Evolutionary conservation across 1,140 invertebrate genomes (phyloP).

Genomic region (Forficula auricularia): DNA sequence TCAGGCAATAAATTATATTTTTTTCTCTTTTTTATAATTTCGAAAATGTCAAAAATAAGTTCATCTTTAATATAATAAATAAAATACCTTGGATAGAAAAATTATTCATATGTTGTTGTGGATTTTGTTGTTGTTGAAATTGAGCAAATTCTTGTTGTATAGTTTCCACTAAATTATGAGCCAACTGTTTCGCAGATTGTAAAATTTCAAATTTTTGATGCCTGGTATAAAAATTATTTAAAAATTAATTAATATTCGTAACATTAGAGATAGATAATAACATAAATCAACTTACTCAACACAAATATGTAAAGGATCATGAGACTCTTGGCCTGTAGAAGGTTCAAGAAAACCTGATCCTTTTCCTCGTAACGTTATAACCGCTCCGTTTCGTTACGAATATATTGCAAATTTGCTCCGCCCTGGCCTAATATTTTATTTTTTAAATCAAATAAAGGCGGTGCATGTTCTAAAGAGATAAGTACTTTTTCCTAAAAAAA

Average conservation of each 20-base stretch:
- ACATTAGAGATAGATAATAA: constrained; percentile 1
- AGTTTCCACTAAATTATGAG: constrained; percentile 61
- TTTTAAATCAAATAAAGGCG: constrained; percentile 53
- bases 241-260: background rate
- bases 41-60: too few relatives aligned
- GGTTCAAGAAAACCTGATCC: constrained; percentile 46
- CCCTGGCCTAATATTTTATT: constrained; percentile 48
- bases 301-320: constrained; percentile 61
- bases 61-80: constrained; percentile 10
- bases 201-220: constrained; percentile 49
- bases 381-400: constrained; percentile 58
- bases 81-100: constrained; percentile 10
- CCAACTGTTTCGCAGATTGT: constrained; percentile 51
- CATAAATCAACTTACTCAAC: constrained; percentile 37
- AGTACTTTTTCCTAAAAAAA: constrained; percentile 52
- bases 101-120: constrained; percentile 24
- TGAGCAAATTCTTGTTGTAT: constrained; percentile 56
- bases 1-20: too few relatives aligned
- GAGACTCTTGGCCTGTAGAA: constrained; percentile 40
- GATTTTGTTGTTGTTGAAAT: constrained; percentile 35
- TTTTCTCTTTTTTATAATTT: too few relatives aligned
- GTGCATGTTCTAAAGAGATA: constrained; percentile 57
- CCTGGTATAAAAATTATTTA: constrained; percentile 22
- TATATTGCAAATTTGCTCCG: constrained; percentile 57
- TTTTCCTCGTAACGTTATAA: constrained; percentile 49